Evolutionary conservation across 2,888 invertebrate species (phyloP).

Genomic region (Tyria jacobaeae): DNA sequence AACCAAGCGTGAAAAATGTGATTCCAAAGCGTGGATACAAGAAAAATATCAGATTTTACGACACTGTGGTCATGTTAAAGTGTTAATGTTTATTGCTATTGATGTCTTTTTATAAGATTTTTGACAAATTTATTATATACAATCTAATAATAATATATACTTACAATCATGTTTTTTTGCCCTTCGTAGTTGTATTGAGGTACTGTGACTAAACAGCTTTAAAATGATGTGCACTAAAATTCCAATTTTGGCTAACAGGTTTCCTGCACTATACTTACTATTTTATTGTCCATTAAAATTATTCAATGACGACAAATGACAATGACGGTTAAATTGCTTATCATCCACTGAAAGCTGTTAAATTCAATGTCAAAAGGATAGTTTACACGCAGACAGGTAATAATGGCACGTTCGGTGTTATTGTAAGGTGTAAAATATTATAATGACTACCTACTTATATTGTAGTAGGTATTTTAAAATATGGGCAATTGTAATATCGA

Average conservation of each 20-base stretch:
- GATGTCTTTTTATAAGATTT: conserved; percentile 56
- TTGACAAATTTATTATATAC: conserved; percentile 55
- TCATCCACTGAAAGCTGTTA: conserved; percentile 7
- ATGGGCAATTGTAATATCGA: too few species aligned
- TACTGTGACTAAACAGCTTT: conserved; percentile 29
- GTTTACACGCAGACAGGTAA: conserved; percentile 4
- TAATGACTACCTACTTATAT: neutral
- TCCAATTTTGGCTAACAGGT: conserved; percentile 32
- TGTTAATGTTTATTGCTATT: conserved; percentile 62
- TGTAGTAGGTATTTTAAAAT: neutral
- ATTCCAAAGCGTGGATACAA: conserved; percentile 45
- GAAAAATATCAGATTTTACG: conserved; percentile 69
- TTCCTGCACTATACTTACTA: conserved; percentile 9
- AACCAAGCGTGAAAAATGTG: conserved; percentile 49
- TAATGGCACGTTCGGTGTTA: neutral
- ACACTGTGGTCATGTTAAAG: conserved; percentile 64
- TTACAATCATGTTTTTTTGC: conserved; percentile 39
- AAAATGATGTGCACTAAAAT: conserved; percentile 41
- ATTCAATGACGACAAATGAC: conserved; percentile 4
- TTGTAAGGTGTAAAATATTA: neutral
- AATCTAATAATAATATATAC: conserved; percentile 41
- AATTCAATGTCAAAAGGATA: conserved; percentile 16
- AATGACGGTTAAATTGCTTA: conserved; percentile 13
- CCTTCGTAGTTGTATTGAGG: conserved; percentile 24
- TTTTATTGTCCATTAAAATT: conserved; percentile 15